Conservation (phyloP, 2,888 invertebrate species). For the Drosophila rubida region DNA sequence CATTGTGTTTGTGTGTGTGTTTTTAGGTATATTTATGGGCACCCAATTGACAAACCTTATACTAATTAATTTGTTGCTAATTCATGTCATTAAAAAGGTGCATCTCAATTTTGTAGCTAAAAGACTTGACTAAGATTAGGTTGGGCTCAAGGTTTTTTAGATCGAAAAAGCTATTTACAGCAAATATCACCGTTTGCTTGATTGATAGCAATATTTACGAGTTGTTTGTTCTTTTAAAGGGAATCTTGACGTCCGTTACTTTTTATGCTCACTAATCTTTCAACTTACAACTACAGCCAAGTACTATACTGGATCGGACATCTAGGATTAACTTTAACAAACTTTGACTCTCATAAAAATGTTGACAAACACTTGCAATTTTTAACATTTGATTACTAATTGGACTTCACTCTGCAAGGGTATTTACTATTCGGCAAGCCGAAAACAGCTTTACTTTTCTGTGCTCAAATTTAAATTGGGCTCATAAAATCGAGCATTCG, state of each 20-base stretch:
- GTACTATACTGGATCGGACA: no score
- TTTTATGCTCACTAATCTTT: no score
- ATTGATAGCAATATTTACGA: constrained; percentile 5
- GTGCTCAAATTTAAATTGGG: neutral
- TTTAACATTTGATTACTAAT: no score
- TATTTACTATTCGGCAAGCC: neutral
- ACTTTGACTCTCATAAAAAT: no score
- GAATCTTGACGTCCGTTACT: neutral
- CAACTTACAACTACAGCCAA: no score
- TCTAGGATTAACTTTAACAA: no score
- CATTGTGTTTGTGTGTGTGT: constrained; percentile 40
- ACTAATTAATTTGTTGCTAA: neutral
- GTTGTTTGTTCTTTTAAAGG: neutral
- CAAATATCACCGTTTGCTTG: constrained; percentile 10
- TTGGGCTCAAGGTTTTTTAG: neutral
- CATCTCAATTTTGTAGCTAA: neutral
- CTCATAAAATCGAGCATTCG: constrained; percentile 47
- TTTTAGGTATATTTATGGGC: constrained; percentile 13
- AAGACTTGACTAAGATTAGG: neutral
- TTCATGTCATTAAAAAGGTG: constrained; percentile 1
- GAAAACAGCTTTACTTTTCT: neutral
- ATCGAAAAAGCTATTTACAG: neutral
- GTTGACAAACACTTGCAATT: no score
- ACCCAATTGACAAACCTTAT: constrained; percentile 50
- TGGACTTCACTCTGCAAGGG: neutral